phyloP scores from a whole-genome alignment of 2,797 vertebrate genomes.

The Poecile montanus region DNA sequence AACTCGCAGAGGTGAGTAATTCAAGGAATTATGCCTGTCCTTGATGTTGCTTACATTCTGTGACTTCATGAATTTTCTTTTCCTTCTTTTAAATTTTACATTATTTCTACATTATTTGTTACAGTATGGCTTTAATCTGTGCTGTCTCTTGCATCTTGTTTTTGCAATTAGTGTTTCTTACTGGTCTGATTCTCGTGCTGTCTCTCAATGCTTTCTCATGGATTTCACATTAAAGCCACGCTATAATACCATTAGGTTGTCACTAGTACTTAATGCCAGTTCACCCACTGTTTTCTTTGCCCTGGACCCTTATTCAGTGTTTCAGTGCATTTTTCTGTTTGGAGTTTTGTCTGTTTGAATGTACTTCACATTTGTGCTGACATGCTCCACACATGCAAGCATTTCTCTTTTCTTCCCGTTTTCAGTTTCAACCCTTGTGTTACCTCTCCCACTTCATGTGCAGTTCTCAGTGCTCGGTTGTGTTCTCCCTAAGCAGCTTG shows the following conservation, averaged over 20 bases:
- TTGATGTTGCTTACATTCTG: neutral
- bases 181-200: neutral
- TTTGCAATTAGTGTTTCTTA: neutral
- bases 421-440: neutral
- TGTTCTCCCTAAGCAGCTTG: neutral
- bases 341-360: neutral
- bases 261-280: fast-evolving
- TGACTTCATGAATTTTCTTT: neutral
- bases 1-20: conserved; percentile 88
- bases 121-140: neutral
- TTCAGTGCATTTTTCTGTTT: neutral
- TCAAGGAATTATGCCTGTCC: neutral
- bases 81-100: neutral
- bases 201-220: neutral
- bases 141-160: neutral
- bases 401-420: neutral
- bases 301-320: neutral
- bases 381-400: neutral
- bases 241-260: neutral
- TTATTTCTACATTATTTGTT: neutral
- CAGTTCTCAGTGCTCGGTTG: neutral
- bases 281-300: neutral
- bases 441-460: neutral
- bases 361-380: neutral
- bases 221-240: neutral